Conservation (phyloP, 2,797 vertebrate genomes). For the Sparus aurata region DNA sequence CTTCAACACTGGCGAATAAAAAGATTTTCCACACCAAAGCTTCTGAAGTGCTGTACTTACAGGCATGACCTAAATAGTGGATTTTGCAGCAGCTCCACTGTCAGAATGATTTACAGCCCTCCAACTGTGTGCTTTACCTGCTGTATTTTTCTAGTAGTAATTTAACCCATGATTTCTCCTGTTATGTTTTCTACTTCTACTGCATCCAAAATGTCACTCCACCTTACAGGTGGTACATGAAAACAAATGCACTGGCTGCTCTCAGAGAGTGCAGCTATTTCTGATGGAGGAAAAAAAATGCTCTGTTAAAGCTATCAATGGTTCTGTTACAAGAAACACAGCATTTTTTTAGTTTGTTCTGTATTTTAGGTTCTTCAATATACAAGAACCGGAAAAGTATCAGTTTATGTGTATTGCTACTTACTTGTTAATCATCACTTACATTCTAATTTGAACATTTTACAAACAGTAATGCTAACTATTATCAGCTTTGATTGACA, state of each 20-base stretch:
- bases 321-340: background rate
- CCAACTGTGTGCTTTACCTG: conserved; percentile 26
- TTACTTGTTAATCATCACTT: background rate
- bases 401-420: background rate
- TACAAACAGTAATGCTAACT: background rate
- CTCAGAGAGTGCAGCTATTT: background rate
- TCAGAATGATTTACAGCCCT: conserved; percentile 63
- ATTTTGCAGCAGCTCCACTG: conserved; percentile 51
- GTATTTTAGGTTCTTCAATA: background rate
- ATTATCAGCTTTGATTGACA: background rate
- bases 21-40: conserved; percentile 65
- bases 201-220: conserved; percentile 2
- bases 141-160: conserved; percentile 30
- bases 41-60: conserved; percentile 56
- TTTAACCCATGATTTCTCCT: conserved; percentile 44
- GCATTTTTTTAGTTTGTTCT: background rate
- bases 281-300: background rate
- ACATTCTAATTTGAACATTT: background rate
- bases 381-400: background rate
- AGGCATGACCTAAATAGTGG: conserved; percentile 58
- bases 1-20: conserved; percentile 56
- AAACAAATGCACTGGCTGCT: conserved; percentile 17
- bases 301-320: background rate
- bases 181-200: conserved; percentile 18
- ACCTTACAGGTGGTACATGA: background rate